Base-by-base conservation (phyloP, 30 jellyfish, hydroid and myxozoan species). In the Cassiopea xamachana region DNA sequence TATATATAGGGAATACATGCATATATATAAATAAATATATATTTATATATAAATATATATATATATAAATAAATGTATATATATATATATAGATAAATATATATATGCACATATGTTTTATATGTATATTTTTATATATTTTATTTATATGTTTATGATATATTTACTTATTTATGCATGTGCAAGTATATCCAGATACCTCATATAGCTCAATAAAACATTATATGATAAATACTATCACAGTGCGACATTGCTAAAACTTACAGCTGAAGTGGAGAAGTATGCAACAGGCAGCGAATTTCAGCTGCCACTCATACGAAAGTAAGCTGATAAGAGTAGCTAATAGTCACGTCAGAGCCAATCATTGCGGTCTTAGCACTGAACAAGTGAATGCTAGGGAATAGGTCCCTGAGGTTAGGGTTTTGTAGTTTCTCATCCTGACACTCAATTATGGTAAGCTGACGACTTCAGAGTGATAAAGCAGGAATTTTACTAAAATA, bases 331-430 rank as follows among this genome's bases (percentile, higher is more conserved):
- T 7, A 71, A 18, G 58, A 7, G 14, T 9, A 71, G 8, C 15
- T 17, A 7, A 71, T 7, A 3, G 58, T 2, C 1, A 71, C 58
- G 80, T 71, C 80, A 18, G 80, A 71, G 43, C n/a, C 64, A 7
- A 71, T 71, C 51, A 71, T 71, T 51, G 16, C 3, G 80, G 80
- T 71, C 80, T 71, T 71, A 71, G 50, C 80, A 71, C 80, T 71
- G 27, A 71, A 51, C 49, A 51, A 71, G 80, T 71, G 80, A 71
- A 71, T 27, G 80, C 80, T 17, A 17, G 80, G 80, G 80, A 71
- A 71, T 71, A 9, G 80, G 80, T 71, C 51, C n/a, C 55, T 71
- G 50, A 71, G 80, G 80, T 71, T 71, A 44, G 16, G 5, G n/a
- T 71, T 18, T 44, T 71, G 80, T 71, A 71, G 1, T 15, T 71